phyloP scores from a whole-genome alignment of 2,797 vertebrate genomes.

The Hafferia zeledoni region DNA sequence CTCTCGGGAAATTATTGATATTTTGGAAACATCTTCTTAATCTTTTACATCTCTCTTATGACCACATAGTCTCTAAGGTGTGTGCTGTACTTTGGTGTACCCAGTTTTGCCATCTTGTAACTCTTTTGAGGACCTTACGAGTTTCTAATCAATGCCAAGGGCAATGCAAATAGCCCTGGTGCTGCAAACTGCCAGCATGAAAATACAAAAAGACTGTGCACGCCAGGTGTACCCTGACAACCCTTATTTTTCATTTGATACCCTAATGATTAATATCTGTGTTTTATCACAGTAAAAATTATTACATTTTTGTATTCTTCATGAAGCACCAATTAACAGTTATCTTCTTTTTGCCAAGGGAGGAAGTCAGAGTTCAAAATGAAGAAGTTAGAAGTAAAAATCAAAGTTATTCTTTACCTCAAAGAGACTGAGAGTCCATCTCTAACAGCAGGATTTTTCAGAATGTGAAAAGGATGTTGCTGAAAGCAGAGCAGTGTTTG shows the following conservation, averaged over 20 bases:
- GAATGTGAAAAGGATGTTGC: neutral
- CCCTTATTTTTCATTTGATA: neutral
- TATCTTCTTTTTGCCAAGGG: neutral
- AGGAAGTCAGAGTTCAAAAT: neutral
- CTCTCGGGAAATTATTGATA: neutral
- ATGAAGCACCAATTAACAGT: neutral
- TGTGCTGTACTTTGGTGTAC: rapidly evolving
- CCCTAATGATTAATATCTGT: neutral
- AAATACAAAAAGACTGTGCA: rapidly evolving
- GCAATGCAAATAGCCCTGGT: neutral
- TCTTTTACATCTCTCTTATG: neutral
- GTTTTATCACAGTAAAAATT: neutral
- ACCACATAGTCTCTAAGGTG: neutral
- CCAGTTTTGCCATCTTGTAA: neutral
- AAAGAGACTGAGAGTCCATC: neutral
- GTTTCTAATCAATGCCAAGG: neutral
- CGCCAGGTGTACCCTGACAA: neutral
- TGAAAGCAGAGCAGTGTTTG: neutral
- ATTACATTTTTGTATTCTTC: neutral
- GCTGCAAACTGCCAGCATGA: neutral
- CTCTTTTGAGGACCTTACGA: rapidly evolving
- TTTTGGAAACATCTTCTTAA: neutral
- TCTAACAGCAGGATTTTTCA: neutral
- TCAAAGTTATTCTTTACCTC: neutral
- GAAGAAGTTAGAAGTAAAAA: neutral